Evolutionary conservation across 2,797 vertebrate species (phyloP).

Genomic region (Brotula barbata): DNA sequence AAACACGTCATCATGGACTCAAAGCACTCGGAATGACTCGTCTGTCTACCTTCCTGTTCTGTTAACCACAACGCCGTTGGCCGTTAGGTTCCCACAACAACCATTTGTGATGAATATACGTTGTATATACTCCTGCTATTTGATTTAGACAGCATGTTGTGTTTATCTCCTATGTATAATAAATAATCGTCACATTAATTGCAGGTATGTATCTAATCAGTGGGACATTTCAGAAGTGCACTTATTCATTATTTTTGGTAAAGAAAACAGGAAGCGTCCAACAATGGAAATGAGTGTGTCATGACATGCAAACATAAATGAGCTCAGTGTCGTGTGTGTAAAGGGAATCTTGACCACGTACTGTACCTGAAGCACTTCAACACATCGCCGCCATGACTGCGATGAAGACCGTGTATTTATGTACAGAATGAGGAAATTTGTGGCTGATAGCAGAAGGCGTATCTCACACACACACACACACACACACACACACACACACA

Average conservation of each 20-base stretch:
- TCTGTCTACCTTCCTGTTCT: slow-evolving; percentile 30
- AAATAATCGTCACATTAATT: slow-evolving; percentile 12
- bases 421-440: slow-evolving; percentile 19
- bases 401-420: slow-evolving; percentile 18
- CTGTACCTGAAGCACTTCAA: slow-evolving; percentile 22
- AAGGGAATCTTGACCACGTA: slow-evolving; percentile 23
- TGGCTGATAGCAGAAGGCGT: slow-evolving; percentile 26
- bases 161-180: slow-evolving; percentile 16
- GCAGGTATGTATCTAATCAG: slow-evolving; percentile 46
- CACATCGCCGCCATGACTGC: slow-evolving; percentile 11
- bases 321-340: slow-evolving; percentile 6
- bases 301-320: slow-evolving; percentile 19
- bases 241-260: slow-evolving; percentile 56
- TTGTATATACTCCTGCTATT: slow-evolving; percentile 17
- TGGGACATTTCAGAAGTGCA: slow-evolving; percentile 61
- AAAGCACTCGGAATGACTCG: slow-evolving; percentile 45
- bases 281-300: slow-evolving; percentile 4
- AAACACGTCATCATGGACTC: slow-evolving; percentile 17
- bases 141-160: slow-evolving; percentile 46
- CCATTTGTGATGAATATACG: slow-evolving; percentile 22
- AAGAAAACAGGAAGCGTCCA: slow-evolving; percentile 26
- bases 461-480: too few relatives aligned
- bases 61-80: slow-evolving; percentile 19
- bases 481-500: too few relatives aligned
- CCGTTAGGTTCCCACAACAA: slow-evolving; percentile 14